Conservation (phyloP, 2,888 invertebrate species). For the Enchytraeus crypticus region DNA sequence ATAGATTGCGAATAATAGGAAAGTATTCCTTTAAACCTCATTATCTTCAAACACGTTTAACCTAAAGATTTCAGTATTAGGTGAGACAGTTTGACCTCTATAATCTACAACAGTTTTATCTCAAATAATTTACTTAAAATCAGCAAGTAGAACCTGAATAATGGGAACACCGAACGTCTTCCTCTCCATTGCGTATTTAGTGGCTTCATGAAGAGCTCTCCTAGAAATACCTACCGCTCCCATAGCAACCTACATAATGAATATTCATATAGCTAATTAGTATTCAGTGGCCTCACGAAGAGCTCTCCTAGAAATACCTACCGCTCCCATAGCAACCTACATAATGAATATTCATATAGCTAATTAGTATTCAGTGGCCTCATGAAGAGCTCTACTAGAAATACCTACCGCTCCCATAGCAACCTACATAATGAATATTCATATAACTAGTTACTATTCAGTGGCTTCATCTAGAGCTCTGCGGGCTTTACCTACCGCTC, state of each 20-base stretch:
- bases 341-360: too few relatives aligned
- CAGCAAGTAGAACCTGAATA: background rate
- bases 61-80: too few relatives aligned
- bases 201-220: conserved; percentile 82
- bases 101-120: too few relatives aligned
- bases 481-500: conserved; percentile 81
- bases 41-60: too few relatives aligned
- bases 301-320: conserved; percentile 80
- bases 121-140: background rate
- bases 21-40: too few relatives aligned
- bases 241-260: conserved; percentile 64
- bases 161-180: conserved; percentile 69
- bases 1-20: too few relatives aligned
- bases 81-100: too few relatives aligned
- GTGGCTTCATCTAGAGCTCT: conserved; percentile 85
- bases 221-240: conserved; percentile 83
- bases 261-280: too few relatives aligned
- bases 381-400: too few relatives aligned
- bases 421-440: too few relatives aligned
- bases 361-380: too few relatives aligned
- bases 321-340: conserved; percentile 81
- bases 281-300: conserved; percentile 88
- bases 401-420: too few relatives aligned
- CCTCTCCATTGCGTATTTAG: conserved; percentile 80
- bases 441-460: background rate